Percentiles rank a stretch among this genome's conserved stretches.
Evolutionary conservation across 2,888 invertebrate species (phyloP).

Genomic region (Mythimna impura): DNA sequence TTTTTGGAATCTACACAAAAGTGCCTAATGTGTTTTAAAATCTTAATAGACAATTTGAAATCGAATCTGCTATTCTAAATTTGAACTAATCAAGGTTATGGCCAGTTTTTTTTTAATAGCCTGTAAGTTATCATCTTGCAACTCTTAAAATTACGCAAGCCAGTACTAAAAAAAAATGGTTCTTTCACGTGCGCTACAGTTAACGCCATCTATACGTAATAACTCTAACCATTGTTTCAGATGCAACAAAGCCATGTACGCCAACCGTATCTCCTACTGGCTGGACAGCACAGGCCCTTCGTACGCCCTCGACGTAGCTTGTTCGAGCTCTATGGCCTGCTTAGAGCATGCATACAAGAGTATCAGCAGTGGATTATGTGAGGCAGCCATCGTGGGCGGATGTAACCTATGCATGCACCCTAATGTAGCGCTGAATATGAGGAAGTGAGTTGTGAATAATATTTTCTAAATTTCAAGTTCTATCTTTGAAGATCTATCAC

Average conservation of each 20-base stretch:
- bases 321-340: slow-evolving; percentile 71
- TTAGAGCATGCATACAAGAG: slow-evolving; percentile 72
- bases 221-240: slow-evolving; percentile 56
- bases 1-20: too few relatives aligned
- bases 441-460: slow-evolving; percentile 62
- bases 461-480: background rate
- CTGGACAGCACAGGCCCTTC: slow-evolving; percentile 75
- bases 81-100: too few relatives aligned
- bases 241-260: slow-evolving; percentile 74
- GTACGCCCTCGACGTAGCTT: slow-evolving; percentile 67
- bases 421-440: slow-evolving; percentile 66
- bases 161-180: background rate
- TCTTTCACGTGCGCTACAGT: background rate
- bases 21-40: too few relatives aligned
- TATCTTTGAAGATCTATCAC: too few relatives aligned
- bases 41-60: too few relatives aligned
- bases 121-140: too few relatives aligned
- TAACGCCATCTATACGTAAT: background rate
- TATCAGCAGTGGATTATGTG: slow-evolving; percentile 73
- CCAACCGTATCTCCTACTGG: slow-evolving; percentile 79
- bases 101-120: too few relatives aligned
- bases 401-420: slow-evolving; percentile 90
- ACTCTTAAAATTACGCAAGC: too few relatives aligned
- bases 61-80: too few relatives aligned
- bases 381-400: slow-evolving; percentile 90